phyloP scores from a whole-genome alignment of 2,797 vertebrate species.

The Catamblyrhynchus diadema region DNA sequence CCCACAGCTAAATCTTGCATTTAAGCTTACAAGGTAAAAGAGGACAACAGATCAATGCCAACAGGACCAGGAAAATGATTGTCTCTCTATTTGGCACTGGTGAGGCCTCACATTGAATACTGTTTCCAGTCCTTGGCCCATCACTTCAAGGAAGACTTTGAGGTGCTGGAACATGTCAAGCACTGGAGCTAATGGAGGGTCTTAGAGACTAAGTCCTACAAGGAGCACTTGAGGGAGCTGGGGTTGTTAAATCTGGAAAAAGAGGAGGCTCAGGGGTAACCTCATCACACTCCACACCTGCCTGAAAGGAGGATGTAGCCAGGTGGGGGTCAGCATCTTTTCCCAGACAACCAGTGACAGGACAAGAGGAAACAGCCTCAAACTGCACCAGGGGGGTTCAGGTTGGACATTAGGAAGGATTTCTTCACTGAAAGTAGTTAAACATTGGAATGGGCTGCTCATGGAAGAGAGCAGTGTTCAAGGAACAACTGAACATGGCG shows the following conservation, averaged over 20 bases:
- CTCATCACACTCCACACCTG: not conserved
- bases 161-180: not conserved
- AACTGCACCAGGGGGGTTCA: fast-evolving
- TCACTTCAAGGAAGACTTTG: not conserved
- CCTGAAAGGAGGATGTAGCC: not conserved
- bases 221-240: not conserved
- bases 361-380: not conserved
- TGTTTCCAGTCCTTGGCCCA: not conserved
- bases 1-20: not conserved
- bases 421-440: not conserved
- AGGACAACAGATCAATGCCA: not conserved
- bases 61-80: not conserved
- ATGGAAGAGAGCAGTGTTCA: not conserved
- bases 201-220: not conserved
- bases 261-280: not conserved
- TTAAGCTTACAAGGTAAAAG: not conserved
- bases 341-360: not conserved
- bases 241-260: not conserved
- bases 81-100: not conserved
- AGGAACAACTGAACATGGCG: not conserved
- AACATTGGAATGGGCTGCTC: not conserved
- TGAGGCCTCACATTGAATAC: not conserved
- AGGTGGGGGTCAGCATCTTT: too few species aligned
- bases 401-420: not conserved
- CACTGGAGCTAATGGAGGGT: not conserved